Base-by-base conservation (phyloP, 2,888 invertebrate species). In the Sepioteuthis lessoniana region DNA sequence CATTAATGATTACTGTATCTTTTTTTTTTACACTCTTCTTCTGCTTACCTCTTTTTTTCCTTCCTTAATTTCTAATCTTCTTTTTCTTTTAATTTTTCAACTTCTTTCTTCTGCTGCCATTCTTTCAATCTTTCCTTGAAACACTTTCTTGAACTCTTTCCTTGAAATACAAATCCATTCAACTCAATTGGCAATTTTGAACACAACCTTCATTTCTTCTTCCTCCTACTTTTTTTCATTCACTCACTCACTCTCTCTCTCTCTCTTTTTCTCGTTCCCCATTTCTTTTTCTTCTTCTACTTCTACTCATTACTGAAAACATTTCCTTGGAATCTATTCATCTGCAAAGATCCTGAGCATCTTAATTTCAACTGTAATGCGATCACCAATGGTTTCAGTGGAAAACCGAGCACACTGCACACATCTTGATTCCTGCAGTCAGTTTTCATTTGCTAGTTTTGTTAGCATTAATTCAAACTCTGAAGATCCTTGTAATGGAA, bases 281-380 rank as follows among this genome's bases (percentile, higher is more conserved):
- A n/a, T 35, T n/a, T 76, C 13, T 76, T 19, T 16, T 4, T 76
- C 76, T 76, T 31, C 31, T 31, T 7, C 8, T 7, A 10, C 76
- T 16, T 19, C 19, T 8, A n/a, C n/a, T 19, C 76, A n/a, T 13
- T 35, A 76, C 76, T 76, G n/a, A 76, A 76, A 76, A 21, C 76
- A 35, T 76, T n/a, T 76, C 76, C 76, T 76, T 76, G n/a, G 76
- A 35, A 76, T 35, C 76, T 76, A 35, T 76, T 76, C 76, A 76
- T 76, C 76, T 76, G 76, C n/a, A 35, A n/a, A 76, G n/a, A 76
- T 19, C n/a, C n/a, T 35, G 76, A 76, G 16, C 76, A n/a, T 76
- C 76, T 76, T 76, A 76, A 76, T n/a, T 76, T 76, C n/a, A 76
- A 35, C n/a, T 35, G 76, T 76, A 76, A 76, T 76, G 76, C 76